phyloP scores from a whole-genome alignment of 2,113 vertebrate genomes.

The Oryzias melastigma region DNA sequence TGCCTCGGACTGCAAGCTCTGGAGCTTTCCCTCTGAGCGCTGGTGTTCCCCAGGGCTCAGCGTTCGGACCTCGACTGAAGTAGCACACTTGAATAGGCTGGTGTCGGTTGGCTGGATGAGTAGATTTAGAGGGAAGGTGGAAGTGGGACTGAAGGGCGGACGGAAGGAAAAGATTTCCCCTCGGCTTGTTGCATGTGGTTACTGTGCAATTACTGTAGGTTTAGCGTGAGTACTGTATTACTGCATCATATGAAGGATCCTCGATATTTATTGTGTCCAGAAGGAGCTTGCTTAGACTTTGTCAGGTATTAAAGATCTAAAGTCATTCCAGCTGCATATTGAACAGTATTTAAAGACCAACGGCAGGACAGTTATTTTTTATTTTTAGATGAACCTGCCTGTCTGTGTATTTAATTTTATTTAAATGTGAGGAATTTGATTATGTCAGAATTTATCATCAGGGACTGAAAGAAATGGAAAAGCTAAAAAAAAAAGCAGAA shows the following conservation, averaged over 20 bases:
- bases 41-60: slow-evolving; percentile 44
- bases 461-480: slow-evolving; percentile 39
- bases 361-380: slow-evolving; percentile 54
- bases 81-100: slow-evolving; percentile 26
- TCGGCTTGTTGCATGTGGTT: slow-evolving; percentile 65
- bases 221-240: slow-evolving; percentile 76
- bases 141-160: slow-evolving; percentile 27
- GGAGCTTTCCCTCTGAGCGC: slow-evolving; percentile 25
- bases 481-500: slow-evolving; percentile 48
- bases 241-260: slow-evolving; percentile 78
- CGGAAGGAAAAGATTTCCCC: slow-evolving; percentile 17
- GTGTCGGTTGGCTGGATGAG: slow-evolving; percentile 22
- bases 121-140: slow-evolving; percentile 20
- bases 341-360: slow-evolving; percentile 76
- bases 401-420: slow-evolving; percentile 59
- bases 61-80: slow-evolving; percentile 36
- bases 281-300: slow-evolving; percentile 64
- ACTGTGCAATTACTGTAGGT: slow-evolving; percentile 81
- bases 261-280: slow-evolving; percentile 75
- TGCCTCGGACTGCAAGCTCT: slow-evolving; percentile 67
- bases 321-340: slow-evolving; percentile 76
- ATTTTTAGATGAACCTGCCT: slow-evolving; percentile 34
- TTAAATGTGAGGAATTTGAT: slow-evolving; percentile 53
- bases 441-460: slow-evolving; percentile 54
- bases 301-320: slow-evolving; percentile 78